These are phyloP conservation scores for Neodon shergylaensis DNA, from an alignment of 2,113 vertebrate species.

Conservation along the genomic window DNA sequence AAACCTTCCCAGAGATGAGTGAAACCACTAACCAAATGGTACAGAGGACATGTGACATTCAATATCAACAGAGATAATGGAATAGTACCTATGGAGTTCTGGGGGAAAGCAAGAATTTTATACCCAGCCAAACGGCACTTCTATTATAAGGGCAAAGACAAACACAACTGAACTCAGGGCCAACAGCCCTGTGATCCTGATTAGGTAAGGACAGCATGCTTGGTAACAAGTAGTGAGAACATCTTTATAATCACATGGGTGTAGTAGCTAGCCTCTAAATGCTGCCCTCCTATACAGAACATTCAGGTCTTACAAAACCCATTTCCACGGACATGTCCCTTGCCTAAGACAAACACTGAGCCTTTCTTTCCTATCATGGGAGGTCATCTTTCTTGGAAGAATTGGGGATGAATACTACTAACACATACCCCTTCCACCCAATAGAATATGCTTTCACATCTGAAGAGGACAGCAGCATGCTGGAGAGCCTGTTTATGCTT, in stretches of 20 bases:
- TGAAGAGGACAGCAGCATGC: neutral
- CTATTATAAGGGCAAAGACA: neutral
- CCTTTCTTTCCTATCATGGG: accelerated
- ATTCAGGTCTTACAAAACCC: neutral
- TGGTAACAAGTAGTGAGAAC: neutral
- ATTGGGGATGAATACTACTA: neutral
- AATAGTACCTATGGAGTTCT: neutral
- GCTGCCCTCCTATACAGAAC: neutral
- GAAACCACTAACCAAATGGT: neutral
- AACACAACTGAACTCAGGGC: neutral
- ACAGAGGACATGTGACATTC: neutral
- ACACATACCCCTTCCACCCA: neutral
- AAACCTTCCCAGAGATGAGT: neutral
- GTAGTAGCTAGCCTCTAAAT: neutral
- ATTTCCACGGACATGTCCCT: neutral
- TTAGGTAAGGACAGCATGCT: neutral
- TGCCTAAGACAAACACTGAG: neutral
- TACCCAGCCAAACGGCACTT: constrained; percentile 59
- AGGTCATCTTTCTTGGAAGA: neutral
- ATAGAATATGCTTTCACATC: neutral
- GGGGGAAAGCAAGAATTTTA: constrained; percentile 50
- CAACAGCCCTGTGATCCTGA: neutral
- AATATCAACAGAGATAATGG: neutral
- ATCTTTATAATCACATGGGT: neutral
- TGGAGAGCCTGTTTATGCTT: neutral